Evolutionary conservation across 1,140 invertebrate species (phyloP).

Genomic region (Aporrectodea caliginosa): DNA sequence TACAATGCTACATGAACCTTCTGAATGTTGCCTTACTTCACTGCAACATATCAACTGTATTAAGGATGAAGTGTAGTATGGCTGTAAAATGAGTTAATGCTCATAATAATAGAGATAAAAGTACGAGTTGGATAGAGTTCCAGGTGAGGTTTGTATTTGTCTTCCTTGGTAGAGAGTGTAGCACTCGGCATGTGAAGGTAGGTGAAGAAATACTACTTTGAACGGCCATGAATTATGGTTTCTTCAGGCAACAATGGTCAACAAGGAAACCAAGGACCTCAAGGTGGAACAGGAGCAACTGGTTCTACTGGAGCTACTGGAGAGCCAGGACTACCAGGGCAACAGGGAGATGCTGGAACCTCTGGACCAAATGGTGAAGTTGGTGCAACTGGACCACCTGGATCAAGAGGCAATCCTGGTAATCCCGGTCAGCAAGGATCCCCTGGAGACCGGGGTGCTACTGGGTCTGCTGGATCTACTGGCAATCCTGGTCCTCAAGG

Average conservation of each 20-base stretch:
- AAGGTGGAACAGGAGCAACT: slow-evolving; percentile 7
- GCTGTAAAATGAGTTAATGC: too few relatives aligned
- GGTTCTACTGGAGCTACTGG: slow-evolving; percentile 24
- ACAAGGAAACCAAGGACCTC: slow-evolving; percentile 1
- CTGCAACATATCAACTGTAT: too few relatives aligned
- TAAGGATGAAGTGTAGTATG: too few relatives aligned
- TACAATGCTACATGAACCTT: too few relatives aligned
- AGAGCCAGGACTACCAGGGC: slow-evolving; percentile 7
- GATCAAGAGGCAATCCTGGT: slow-evolving; percentile 16
- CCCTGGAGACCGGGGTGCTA: neutral
- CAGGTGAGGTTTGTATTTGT: too few relatives aligned
- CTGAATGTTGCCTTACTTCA: too few relatives aligned
- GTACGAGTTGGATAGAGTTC: too few relatives aligned
- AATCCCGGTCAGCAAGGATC: slow-evolving; percentile 12
- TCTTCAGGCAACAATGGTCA: neutral
- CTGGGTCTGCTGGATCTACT: slow-evolving; percentile 6
- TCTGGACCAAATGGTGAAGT: slow-evolving; percentile 8
- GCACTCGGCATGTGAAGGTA: too few relatives aligned
- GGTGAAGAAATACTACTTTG: too few relatives aligned
- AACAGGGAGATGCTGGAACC: neutral
- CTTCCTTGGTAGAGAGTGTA: too few relatives aligned
- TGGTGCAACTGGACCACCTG: slow-evolving; percentile 11
- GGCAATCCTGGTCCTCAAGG: slow-evolving; percentile 41
- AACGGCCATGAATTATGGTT: too few relatives aligned
- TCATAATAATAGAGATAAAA: too few relatives aligned